Conservation (phyloP, 2,797 vertebrate genomes). For the Chelon labrosus region DNA sequence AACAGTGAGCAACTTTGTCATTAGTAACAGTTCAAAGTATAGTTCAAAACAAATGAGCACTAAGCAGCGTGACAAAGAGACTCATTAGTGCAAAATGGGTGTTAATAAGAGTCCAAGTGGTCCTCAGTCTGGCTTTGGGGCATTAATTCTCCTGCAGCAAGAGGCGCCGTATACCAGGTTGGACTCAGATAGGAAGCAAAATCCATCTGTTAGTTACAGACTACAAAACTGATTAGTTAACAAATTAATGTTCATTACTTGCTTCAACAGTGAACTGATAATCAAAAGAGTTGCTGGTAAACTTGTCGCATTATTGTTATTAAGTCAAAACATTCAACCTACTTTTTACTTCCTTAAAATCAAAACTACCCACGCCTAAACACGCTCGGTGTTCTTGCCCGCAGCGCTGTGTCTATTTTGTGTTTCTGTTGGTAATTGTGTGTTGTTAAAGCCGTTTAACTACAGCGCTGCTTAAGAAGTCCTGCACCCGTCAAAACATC, state of each 20-base stretch:
- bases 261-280: no score
- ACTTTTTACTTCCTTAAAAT: no score
- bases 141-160: constrained; percentile 23
- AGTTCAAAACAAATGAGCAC: constrained; percentile 48
- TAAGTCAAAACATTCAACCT: no score
- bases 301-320: no score
- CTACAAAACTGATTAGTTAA: no score
- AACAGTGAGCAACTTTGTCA: constrained; percentile 45
- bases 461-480: no score
- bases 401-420: background rate
- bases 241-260: no score
- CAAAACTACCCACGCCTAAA: no score
- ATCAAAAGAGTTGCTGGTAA: no score
- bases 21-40: constrained; percentile 46
- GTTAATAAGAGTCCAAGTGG: constrained; percentile 44
- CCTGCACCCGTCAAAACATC: no score
- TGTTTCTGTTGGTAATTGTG: background rate
- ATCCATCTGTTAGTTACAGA: background rate
- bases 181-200: constrained; percentile 4
- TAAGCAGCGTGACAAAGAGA: constrained; percentile 26
- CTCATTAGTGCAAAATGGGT: constrained; percentile 40
- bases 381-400: background rate
- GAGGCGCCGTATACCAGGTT: background rate
- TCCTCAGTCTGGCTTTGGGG: constrained; percentile 32
- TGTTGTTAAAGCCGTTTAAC: no score